Conservation (phyloP, 2,888 invertebrate genomes). For the Synanthedon tipuliformis region DNA sequence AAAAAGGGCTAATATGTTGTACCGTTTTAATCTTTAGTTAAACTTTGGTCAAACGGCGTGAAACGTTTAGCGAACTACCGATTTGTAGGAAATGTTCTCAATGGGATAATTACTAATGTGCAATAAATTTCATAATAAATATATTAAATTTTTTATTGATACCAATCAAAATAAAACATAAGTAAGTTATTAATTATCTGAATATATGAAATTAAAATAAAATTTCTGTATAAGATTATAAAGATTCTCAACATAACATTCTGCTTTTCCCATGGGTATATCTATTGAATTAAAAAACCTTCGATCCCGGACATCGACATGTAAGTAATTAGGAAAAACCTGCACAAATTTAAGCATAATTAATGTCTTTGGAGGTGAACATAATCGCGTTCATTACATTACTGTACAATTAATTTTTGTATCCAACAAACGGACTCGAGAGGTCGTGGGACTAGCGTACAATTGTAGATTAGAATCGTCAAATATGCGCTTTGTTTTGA, state of each 20-base stretch:
- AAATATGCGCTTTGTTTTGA: conserved; percentile 42
- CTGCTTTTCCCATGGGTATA: conserved; percentile 6
- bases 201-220: too few species aligned
- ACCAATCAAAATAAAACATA: too few species aligned
- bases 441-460: conserved; percentile 54
- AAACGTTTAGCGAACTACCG: too few species aligned
- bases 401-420: conserved; percentile 32
- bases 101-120: too few species aligned
- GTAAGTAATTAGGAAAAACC: conserved; percentile 23
- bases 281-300: conserved; percentile 1
- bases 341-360: conserved; percentile 15
- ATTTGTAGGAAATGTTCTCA: too few species aligned
- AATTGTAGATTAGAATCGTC: conserved; percentile 45
- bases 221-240: too few species aligned
- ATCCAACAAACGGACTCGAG: conserved; percentile 22
- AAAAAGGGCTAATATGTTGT: too few species aligned
- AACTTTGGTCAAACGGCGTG: too few species aligned
- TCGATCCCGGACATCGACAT: conserved; percentile 14
- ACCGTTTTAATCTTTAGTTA: too few species aligned
- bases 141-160: too few species aligned
- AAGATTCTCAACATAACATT: conserved; percentile 1
- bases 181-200: too few species aligned
- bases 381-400: conserved; percentile 24
- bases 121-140: too few species aligned
- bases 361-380: conserved; percentile 19